A percentile compares a stretch with the other conserved stretches of the same genome.
phyloP scores from a whole-genome alignment of 2,113 vertebrate genomes.

The Malurus elegans region DNA sequence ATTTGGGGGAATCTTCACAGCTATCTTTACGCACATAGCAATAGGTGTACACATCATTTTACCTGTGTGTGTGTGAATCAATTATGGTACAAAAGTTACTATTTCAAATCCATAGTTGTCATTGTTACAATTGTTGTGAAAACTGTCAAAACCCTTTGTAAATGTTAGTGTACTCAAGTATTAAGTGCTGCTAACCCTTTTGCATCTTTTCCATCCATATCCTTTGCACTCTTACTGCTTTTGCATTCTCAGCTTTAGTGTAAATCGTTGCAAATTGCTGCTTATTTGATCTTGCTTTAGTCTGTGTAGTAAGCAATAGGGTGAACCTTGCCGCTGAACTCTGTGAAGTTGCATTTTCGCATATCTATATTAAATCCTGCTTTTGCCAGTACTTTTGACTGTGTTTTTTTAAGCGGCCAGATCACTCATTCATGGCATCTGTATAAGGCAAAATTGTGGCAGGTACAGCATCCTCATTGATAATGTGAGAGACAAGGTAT shows the following conservation, averaged over 20 bases:
- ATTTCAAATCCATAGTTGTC: not conserved
- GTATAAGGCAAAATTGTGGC: not conserved
- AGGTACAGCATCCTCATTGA: not conserved
- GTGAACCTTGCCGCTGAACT: not conserved
- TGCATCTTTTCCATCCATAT: not conserved
- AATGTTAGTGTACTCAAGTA: not conserved
- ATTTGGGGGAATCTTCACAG: not conserved
- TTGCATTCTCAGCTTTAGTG: not conserved
- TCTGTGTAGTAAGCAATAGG: not conserved
- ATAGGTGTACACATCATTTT: not conserved
- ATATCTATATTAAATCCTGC: not conserved
- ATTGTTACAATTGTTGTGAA: not conserved
- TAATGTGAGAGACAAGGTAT: not conserved
- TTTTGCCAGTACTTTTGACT: not conserved
- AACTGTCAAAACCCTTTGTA: not conserved
- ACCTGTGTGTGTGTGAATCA: not conserved
- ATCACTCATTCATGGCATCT: not conserved
- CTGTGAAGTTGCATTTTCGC: not conserved
- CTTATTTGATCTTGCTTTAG: not conserved
- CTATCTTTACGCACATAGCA: not conserved
- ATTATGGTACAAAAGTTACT: not conserved
- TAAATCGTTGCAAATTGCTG: not conserved
- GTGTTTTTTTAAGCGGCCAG: not conserved
- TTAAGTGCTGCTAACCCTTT: not conserved
- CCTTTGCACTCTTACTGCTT: not conserved